Conservation (phyloP, 2,113 vertebrate species). For the Astur gentilis region DNA sequence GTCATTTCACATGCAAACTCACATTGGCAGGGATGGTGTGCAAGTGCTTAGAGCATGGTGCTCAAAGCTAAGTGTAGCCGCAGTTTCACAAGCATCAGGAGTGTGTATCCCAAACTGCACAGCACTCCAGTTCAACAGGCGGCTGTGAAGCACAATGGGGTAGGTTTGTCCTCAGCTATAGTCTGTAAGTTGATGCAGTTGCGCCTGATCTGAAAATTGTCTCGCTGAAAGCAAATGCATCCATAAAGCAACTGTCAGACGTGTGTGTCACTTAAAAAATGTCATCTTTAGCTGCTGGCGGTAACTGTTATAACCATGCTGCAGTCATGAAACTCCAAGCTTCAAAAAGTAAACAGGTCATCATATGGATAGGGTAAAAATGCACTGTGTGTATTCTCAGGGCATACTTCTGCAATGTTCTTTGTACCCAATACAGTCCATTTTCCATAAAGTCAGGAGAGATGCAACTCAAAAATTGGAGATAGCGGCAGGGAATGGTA, state of each 20-base stretch:
- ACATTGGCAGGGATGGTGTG: background rate
- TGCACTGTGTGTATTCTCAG: background rate
- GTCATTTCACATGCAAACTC: background rate
- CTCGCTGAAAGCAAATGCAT: background rate
- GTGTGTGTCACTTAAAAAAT: background rate
- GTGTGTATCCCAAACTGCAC: rapidly evolving
- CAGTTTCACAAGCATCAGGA: background rate
- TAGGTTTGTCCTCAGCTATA: background rate
- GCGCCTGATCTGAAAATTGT: background rate
- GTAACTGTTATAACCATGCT: background rate
- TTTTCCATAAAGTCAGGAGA: background rate
- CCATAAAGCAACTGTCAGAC: background rate
- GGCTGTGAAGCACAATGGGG: background rate
- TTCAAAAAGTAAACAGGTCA: background rate
- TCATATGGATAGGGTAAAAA: background rate
- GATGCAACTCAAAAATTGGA: background rate
- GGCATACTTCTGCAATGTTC: background rate
- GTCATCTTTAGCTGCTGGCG: background rate
- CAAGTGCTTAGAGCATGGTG: background rate
- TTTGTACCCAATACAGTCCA: background rate
- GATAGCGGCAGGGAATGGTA: background rate
- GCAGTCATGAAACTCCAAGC: background rate
- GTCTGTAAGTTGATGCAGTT: background rate
- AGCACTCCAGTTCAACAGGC: background rate
- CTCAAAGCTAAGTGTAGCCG: background rate